Evolutionary conservation across 2,797 vertebrate genomes (phyloP), one percentile per base, ranked within the genome.

Genomic region (Aeoliscus strigatus): DNA sequence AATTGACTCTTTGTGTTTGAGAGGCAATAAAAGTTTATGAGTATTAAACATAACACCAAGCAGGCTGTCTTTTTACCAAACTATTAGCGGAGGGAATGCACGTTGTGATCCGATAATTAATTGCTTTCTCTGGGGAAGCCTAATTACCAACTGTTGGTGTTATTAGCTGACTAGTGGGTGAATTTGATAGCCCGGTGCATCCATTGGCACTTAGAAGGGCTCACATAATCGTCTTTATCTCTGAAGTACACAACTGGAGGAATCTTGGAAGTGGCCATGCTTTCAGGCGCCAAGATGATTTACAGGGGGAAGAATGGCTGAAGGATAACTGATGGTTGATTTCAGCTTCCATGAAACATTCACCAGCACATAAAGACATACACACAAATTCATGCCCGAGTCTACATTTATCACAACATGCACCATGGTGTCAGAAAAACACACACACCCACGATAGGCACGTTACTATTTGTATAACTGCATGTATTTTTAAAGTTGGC

Each of bases 11-110:
- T 86, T 38, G 39, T 78, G 75, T 86, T 83, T 62, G 72, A 81
- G 76, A 82, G 79, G 78, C 74, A 79, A 81, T 90, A 86, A 81
- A 85, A 79, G 77, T 88, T 87, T 88, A 88, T 84, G 79, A 83
- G 77, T 83, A 85, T 87, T 86, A 84, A 85, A 87, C 81, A 78
- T 81, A 87, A 81, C 75, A 90, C 83, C 72, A 79, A 82, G 75
- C 46, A 39, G 70, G 64, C 57, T 73, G 61, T 71, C 75, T 84
- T 75, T 76, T 76, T 74, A 75, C 67, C 47, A 69, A 81, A 82
- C 78, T 86, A 86, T 84, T 84, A 84, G 73, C 40, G 32, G 46
- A 55, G 77, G 70, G 60, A 72, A 79, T 70, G 61, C 55, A 59
- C 54, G 60, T 69, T 75, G 77, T 70, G 68, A 81, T 77, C 75